phyloP scores from a whole-genome alignment of 1,140 invertebrate genomes.

The Caerostris extrusa region DNA sequence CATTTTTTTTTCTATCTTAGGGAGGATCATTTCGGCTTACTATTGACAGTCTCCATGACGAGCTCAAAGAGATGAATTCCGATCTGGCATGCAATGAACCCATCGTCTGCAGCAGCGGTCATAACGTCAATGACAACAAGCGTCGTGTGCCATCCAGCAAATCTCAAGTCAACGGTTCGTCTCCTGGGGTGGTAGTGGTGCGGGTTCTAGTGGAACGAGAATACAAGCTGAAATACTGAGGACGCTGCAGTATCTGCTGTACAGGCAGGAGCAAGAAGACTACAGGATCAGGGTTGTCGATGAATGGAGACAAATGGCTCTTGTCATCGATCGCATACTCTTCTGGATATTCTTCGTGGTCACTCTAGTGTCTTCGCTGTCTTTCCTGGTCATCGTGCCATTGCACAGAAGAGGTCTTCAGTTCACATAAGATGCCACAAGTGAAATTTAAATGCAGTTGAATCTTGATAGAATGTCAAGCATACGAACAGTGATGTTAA shows the following conservation, averaged over 20 bases:
- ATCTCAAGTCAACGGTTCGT: slow-evolving; percentile 54
- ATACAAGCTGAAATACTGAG: slow-evolving; percentile 80
- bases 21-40: slow-evolving; percentile 63
- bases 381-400: slow-evolving; percentile 83
- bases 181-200: neutral
- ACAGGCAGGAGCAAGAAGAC: slow-evolving; percentile 81
- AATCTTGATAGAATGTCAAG: too few species aligned
- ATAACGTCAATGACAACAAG: slow-evolving; percentile 42
- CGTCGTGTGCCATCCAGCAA: slow-evolving; percentile 40
- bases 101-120: neutral
- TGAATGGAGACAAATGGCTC: slow-evolving; percentile 84
- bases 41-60: slow-evolving; percentile 66
- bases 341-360: slow-evolving; percentile 85
- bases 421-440: slow-evolving; percentile 51
- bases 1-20: neutral
- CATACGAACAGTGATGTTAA: too few species aligned
- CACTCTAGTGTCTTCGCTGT: slow-evolving; percentile 83
- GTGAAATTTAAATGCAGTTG: too few species aligned
- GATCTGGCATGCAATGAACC: slow-evolving; percentile 57
- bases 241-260: slow-evolving; percentile 80
- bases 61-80: slow-evolving; percentile 70
- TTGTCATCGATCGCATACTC: slow-evolving; percentile 84
- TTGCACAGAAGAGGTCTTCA: slow-evolving; percentile 80
- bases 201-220: neutral
- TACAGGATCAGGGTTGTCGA: slow-evolving; percentile 81